These are phyloP conservation scores for Panopea generosa DNA, from an alignment of 2,888 invertebrate genomes.

Conservation along the genomic window DNA sequence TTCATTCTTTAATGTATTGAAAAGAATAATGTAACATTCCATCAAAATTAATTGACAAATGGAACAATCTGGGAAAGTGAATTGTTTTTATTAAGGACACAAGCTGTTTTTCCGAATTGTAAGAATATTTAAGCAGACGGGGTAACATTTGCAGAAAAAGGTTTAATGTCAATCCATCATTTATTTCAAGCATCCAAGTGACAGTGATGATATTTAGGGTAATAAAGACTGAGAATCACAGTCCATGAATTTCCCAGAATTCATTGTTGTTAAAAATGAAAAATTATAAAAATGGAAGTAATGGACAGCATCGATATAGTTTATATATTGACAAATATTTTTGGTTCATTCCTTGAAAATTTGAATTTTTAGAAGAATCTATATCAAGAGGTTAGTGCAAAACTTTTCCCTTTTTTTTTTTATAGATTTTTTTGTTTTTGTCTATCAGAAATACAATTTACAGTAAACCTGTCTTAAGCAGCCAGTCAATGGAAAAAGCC, in stretches of 20 bases:
- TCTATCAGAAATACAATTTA: too few relatives aligned
- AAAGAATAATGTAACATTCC: slow-evolving; percentile 13
- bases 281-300: too few relatives aligned
- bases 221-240: slow-evolving; percentile 10
- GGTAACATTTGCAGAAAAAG: slow-evolving; percentile 26
- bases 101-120: slow-evolving; percentile 15
- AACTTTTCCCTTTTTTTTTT: too few relatives aligned
- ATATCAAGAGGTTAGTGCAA: too few relatives aligned
- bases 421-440: too few relatives aligned
- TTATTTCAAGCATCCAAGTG: slow-evolving; percentile 56
- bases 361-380: too few relatives aligned
- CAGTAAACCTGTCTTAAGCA: too few relatives aligned
- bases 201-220: slow-evolving; percentile 43
- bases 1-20: slow-evolving; percentile 25
- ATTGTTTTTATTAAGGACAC: slow-evolving; percentile 4
- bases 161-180: slow-evolving; percentile 50
- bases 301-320: too few relatives aligned
- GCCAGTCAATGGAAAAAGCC: too few relatives aligned
- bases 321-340: too few relatives aligned
- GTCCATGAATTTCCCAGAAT: slow-evolving; percentile 9
- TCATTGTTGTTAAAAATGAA: not conserved
- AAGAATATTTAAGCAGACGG: not conserved
- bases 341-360: too few relatives aligned
- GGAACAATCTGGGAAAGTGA: not conserved
- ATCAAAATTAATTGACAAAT: slow-evolving; percentile 11